Evolutionary conservation across 2,113 vertebrate species (phyloP).

Genomic region (Pseudois nayaur): DNA sequence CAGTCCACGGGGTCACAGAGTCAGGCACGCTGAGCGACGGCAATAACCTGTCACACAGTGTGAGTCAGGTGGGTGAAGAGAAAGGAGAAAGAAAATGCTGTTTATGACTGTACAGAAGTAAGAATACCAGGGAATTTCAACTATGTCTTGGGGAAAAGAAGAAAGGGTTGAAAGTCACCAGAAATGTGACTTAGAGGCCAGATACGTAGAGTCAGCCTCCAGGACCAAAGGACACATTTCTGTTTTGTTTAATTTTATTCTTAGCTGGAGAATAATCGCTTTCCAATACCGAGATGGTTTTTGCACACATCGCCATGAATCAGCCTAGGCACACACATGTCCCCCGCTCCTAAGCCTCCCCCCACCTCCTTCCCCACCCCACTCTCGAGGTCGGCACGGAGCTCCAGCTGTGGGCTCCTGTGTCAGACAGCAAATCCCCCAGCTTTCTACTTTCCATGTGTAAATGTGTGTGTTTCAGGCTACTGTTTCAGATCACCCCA

Average conservation of each 20-base stretch:
- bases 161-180: neutral
- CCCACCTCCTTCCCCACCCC: too few species aligned
- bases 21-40: accelerated
- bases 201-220: neutral
- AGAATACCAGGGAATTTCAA: neutral
- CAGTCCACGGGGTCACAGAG: neutral
- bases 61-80: neutral
- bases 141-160: neutral
- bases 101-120: neutral
- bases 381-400: neutral
- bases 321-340: neutral
- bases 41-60: neutral
- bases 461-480: neutral
- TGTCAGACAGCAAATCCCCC: neutral
- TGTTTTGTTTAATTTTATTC: neutral
- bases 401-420: neutral
- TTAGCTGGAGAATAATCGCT: neutral
- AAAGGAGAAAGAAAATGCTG: neutral
- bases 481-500: neutral
- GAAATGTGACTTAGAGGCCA: neutral
- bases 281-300: neutral
- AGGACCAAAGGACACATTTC: neutral
- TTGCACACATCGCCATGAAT: neutral
- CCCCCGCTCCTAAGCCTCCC: neutral
- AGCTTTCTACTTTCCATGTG: neutral